These are phyloP conservation scores for Meda fulgida DNA, from an alignment of 2,797 vertebrate species.

Conservation along the genomic window DNA sequence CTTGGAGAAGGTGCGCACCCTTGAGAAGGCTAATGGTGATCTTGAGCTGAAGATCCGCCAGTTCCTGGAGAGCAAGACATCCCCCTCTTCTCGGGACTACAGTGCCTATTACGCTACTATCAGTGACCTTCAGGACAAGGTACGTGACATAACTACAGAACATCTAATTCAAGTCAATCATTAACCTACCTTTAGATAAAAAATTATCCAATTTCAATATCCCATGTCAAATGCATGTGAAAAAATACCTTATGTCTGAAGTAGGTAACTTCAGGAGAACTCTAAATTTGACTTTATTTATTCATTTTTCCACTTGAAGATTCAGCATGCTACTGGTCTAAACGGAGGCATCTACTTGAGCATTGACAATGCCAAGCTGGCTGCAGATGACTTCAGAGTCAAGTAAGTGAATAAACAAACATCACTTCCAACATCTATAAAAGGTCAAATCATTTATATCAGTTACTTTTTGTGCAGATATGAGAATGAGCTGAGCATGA, in stretches of 20 bases:
- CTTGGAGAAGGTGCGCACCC: constrained; percentile 76
- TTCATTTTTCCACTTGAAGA: constrained; percentile 59
- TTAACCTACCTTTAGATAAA: background rate
- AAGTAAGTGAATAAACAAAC: constrained; percentile 68
- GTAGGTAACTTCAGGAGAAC: background rate
- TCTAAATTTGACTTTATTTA: background rate
- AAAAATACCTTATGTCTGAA: background rate
- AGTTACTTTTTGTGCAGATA: constrained; percentile 59
- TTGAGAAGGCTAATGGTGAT: constrained; percentile 83
- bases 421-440: background rate
- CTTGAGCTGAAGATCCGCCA: constrained; percentile 85
- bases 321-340: constrained; percentile 67
- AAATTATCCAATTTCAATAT: background rate
- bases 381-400: constrained; percentile 77
- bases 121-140: constrained; percentile 82
- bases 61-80: constrained; percentile 71
- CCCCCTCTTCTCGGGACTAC: constrained; percentile 74
- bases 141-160: constrained; percentile 57
- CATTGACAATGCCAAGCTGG: constrained; percentile 76
- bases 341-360: constrained; percentile 73
- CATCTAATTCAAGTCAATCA: background rate
- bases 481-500: constrained; percentile 73
- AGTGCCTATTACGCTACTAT: constrained; percentile 75
- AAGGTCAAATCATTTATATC: background rate
- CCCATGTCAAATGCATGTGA: background rate